Conservation (phyloP, 2,113 vertebrate genomes). For the Coregonus clupeaformis region DNA sequence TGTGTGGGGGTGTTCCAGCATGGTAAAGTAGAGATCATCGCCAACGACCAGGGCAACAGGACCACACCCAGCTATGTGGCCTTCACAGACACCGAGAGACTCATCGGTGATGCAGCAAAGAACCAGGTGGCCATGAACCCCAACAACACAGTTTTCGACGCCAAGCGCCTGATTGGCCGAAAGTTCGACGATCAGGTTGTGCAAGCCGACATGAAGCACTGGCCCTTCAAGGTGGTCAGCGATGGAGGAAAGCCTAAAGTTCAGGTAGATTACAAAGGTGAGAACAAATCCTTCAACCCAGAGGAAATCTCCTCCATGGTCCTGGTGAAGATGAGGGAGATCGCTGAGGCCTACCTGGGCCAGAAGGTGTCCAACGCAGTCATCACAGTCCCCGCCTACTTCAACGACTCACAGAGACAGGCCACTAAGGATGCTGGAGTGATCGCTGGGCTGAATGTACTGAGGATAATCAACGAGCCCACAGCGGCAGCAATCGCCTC, state of each 20-base stretch:
- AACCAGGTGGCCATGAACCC: constrained; percentile 87
- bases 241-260: constrained; percentile 43
- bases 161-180: constrained; percentile 82
- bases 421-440: constrained; percentile 85
- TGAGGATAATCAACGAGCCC: constrained; percentile 87
- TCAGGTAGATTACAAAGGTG: constrained; percentile 43
- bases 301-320: constrained; percentile 51
- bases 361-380: constrained; percentile 78
- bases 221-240: constrained; percentile 28
- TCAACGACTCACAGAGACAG: constrained; percentile 57
- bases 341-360: constrained; percentile 31
- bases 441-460: constrained; percentile 84
- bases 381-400: constrained; percentile 80
- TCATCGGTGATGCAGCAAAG: constrained; percentile 86
- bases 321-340: no score
- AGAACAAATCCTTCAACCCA: constrained; percentile 36
- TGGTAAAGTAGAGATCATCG: constrained; percentile 86
- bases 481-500: constrained; percentile 86
- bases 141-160: constrained; percentile 84
- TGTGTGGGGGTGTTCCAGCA: constrained; percentile 85
- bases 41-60: constrained; percentile 86
- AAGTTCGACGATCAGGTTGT: constrained; percentile 45
- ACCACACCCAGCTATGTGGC: constrained; percentile 88
- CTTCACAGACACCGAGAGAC: constrained; percentile 84
- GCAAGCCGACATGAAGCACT: no score